These are phyloP conservation scores for Molossus alvarezi DNA, from an alignment of 2,797 vertebrate species.

Conservation along the genomic window DNA sequence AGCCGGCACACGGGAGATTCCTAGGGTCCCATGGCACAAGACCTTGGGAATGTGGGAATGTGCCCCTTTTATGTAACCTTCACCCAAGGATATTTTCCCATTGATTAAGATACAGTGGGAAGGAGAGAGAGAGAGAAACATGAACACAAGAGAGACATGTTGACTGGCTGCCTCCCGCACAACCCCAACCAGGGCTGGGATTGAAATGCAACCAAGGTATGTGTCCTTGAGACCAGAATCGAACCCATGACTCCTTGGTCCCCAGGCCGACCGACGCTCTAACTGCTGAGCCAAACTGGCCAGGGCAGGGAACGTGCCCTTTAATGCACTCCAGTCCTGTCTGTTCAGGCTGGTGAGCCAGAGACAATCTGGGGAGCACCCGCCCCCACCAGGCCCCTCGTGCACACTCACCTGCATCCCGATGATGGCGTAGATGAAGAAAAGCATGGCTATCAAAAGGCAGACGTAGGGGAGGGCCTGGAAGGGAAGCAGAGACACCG, in stretches of 20 bases:
- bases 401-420: conserved; percentile 97
- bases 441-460: conserved; percentile 99
- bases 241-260: too few relatives aligned
- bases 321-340: background rate
- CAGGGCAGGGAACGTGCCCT: background rate
- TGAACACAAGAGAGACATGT: too few relatives aligned
- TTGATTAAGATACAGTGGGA: too few relatives aligned
- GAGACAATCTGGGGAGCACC: background rate
- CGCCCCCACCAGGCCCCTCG: background rate
- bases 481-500: conserved; percentile 74
- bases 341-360: background rate
- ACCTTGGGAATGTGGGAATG: background rate
- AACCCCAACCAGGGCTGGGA: too few relatives aligned
- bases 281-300: too few relatives aligned
- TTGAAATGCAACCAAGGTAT: too few relatives aligned
- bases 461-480: conserved; percentile 99
- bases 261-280: too few relatives aligned
- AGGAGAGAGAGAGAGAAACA: too few relatives aligned
- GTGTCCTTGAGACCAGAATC: too few relatives aligned
- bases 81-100: too few relatives aligned
- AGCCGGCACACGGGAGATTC: background rate
- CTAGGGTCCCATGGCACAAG: background rate
- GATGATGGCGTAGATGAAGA: conserved; percentile 99
- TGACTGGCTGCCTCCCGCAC: too few relatives aligned
- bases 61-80: background rate